These are phyloP conservation scores for Astropecten irregularis DNA, from an alignment of 53 echinoderm and acorn worm genomes.

Conservation along the genomic window DNA sequence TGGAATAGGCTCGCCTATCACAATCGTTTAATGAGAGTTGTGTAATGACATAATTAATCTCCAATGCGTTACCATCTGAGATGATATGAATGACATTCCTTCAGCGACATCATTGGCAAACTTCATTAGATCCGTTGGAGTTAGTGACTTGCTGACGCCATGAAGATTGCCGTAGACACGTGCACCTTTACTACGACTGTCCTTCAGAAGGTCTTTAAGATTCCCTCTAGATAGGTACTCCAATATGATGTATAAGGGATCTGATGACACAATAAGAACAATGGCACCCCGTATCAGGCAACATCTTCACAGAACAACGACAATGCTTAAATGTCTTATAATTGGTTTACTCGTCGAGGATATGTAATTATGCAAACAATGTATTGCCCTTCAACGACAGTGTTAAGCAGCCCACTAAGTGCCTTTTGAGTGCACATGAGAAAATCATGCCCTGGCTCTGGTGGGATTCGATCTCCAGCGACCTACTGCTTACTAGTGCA, in stretches of 20 bases:
- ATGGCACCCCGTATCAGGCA: background rate
- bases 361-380: background rate
- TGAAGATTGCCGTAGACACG: slow-evolving; percentile 2
- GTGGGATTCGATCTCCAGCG: too few relatives aligned
- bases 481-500: too few relatives aligned
- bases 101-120: slow-evolving; percentile 14
- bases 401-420: too few relatives aligned
- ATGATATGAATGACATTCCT: slow-evolving; percentile 9
- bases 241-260: slow-evolving; percentile 1
- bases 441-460: too few relatives aligned
- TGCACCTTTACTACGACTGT: slow-evolving; percentile 10
- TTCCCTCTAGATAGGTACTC: slow-evolving; percentile 1
- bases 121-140: background rate
- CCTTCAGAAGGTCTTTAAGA: background rate
- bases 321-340: too few relatives aligned
- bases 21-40: too few relatives aligned
- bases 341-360: too few relatives aligned
- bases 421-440: too few relatives aligned
- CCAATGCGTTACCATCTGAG: too few relatives aligned
- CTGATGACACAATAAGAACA: background rate
- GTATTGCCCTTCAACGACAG: too few relatives aligned
- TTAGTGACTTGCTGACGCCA: background rate
- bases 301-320: background rate
- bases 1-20: too few relatives aligned
- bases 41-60: too few relatives aligned